Evolutionary conservation across 1,140 invertebrate genomes (phyloP), one percentile per base, ranked within the genome.

Genomic region (Trichomalopsis sarcophagae): DNA sequence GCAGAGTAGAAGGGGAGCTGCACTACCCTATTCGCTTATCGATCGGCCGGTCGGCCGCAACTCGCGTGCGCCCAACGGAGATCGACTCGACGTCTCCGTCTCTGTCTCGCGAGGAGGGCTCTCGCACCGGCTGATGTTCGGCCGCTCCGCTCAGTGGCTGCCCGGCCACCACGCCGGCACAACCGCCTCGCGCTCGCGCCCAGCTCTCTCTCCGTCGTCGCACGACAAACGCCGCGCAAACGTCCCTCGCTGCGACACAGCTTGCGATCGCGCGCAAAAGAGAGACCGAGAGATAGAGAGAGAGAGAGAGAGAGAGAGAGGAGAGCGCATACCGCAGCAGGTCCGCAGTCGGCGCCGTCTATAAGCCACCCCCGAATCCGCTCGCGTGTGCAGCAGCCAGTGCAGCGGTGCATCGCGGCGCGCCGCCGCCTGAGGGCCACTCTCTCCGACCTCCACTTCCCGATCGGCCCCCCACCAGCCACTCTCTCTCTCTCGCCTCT

Each of bases 121-220:
- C 85, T 86, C 84, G 81, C 88, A 87, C 88, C 89, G 89, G 87
- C 86, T 87, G 86, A 71, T 83, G 21, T 66, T 23, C 50, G 40
- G 9, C 68, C 69, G 87, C 86, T 86, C 86, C 86, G 84, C 88
- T 91, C 92, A 92, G 91, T 93, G 91, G 91, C 89, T 92, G 90
- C 91, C 91, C 91, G 90, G 92, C 91, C 91, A 91, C 91, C 89
- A 92, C 87, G 91, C 91, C 91, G 91, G 90, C 89, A 91, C 88
- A 89, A 91, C 89, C 88, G 40, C 84, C 89, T 90, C 89, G 88
- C 89, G n/a, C 23, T 27, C 23, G 47, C 47, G 44, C 7, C 36
- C 5, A 40, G 4, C 36, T 40, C 36, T 40, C 36, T 44, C 40
- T 10, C 10, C 7, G 14, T 76, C 5, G 7, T 7, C 17, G 21